These are phyloP conservation scores for Craseonycteris thonglongyai DNA, from an alignment of 2,113 vertebrate genomes.

Conservation along the genomic window DNA sequence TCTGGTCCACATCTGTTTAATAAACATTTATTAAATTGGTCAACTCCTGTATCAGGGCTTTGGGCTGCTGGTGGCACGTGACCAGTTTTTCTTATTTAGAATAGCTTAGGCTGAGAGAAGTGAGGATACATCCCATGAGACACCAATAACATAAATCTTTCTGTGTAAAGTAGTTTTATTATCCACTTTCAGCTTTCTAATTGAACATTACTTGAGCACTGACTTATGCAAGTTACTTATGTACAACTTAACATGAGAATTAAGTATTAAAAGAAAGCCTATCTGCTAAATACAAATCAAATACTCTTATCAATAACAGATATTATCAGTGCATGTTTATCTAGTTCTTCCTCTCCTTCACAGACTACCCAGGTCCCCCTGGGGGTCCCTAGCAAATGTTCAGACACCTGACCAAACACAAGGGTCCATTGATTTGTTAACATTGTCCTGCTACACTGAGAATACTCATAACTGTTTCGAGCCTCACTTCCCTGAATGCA, in stretches of 20 bases:
- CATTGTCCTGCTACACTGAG: background rate
- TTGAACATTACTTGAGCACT: background rate
- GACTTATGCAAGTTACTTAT: background rate
- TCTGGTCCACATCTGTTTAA: background rate
- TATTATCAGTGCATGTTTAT: background rate
- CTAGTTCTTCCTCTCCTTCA: background rate
- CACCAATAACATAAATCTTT: background rate
- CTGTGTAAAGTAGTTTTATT: background rate
- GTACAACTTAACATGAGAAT: background rate
- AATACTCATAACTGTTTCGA: background rate
- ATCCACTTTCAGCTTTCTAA: background rate
- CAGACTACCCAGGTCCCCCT: background rate
- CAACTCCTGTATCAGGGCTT: background rate
- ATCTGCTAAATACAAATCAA: background rate
- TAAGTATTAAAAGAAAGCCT: slow-evolving; percentile 22
- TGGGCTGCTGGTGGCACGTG: background rate
- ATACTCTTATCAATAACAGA: background rate
- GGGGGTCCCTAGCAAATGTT: background rate
- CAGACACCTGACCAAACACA: background rate
- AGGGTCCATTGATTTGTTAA: background rate
- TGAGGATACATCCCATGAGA: background rate
- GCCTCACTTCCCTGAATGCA: background rate
- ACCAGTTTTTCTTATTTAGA: background rate
- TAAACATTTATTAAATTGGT: background rate
- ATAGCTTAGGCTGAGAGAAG: background rate